These are phyloP conservation scores for Laodelphax striatellus DNA, from an alignment of 1,140 invertebrate genomes.

Conservation along the genomic window DNA sequence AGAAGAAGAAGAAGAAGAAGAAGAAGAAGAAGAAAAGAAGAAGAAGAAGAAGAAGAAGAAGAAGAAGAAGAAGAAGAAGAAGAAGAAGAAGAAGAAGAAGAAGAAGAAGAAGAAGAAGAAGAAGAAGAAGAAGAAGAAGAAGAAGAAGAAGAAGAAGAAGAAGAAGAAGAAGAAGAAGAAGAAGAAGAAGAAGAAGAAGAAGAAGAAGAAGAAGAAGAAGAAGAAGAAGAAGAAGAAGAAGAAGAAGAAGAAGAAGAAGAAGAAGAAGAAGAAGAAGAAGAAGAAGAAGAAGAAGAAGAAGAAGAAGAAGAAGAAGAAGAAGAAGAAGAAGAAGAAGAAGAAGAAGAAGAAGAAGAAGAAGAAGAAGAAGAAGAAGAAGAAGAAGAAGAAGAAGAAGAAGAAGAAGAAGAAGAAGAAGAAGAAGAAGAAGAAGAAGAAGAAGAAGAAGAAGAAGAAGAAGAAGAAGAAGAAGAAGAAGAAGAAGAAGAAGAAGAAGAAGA, in stretches of 20 bases:
- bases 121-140: background rate
- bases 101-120: background rate
- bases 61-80: background rate
- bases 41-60: background rate
- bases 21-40: background rate
- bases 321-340: background rate
- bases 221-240: background rate
- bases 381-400: slow-evolving; percentile 6
- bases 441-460: too few species aligned
- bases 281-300: background rate
- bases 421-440: too few species aligned
- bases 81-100: slow-evolving; percentile 4
- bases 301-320: background rate
- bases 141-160: background rate
- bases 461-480: too few species aligned
- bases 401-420: background rate
- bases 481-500: too few species aligned
- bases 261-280: background rate
- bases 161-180: slow-evolving; percentile 1
- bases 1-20: slow-evolving; percentile 1
- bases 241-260: background rate
- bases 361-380: background rate
- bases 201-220: slow-evolving; percentile 2
- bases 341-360: background rate
- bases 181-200: slow-evolving; percentile 4